Conservation (phyloP, 2,113 vertebrate species). For the Microcebus murinus region DNA sequence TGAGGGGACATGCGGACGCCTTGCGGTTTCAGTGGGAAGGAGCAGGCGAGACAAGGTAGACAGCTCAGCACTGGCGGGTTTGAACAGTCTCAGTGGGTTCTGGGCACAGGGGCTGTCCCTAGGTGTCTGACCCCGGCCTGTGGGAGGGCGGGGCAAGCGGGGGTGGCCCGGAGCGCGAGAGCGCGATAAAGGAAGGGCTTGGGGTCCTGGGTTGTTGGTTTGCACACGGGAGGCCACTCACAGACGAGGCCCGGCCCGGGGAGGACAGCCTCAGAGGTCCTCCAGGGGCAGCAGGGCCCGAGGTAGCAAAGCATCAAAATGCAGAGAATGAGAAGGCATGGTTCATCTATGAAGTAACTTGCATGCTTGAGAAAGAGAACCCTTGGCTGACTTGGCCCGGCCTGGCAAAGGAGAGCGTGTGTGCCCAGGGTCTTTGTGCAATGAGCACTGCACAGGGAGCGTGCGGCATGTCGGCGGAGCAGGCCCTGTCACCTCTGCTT, state of each 20-base stretch:
- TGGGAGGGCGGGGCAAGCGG: neutral
- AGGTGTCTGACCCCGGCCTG: too few relatives aligned
- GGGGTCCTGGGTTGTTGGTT: neutral
- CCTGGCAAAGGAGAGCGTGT: fast-evolving
- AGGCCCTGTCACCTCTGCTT: neutral
- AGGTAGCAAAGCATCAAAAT: neutral
- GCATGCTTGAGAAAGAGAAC: neutral
- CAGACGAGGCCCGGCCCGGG: neutral
- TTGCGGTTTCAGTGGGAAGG: neutral
- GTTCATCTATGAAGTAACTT: fast-evolving
- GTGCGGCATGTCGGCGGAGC: fast-evolving
- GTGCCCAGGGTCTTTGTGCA: neutral
- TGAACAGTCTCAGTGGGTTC: neutral
- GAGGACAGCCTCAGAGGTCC: too few relatives aligned
- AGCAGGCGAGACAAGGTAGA: fast-evolving
- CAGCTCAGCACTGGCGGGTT: neutral
- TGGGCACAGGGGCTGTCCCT: neutral
- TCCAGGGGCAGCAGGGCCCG: neutral
- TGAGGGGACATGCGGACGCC: fast-evolving
- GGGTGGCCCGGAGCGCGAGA: neutral
- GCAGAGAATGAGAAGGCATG: neutral
- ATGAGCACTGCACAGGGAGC: fast-evolving
- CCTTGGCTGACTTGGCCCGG: neutral
- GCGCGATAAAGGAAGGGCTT: neutral
- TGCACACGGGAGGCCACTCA: neutral